These are phyloP conservation scores for Chrysomela aeneicollis DNA, from an alignment of 2,888 invertebrate genomes.

Conservation along the genomic window DNA sequence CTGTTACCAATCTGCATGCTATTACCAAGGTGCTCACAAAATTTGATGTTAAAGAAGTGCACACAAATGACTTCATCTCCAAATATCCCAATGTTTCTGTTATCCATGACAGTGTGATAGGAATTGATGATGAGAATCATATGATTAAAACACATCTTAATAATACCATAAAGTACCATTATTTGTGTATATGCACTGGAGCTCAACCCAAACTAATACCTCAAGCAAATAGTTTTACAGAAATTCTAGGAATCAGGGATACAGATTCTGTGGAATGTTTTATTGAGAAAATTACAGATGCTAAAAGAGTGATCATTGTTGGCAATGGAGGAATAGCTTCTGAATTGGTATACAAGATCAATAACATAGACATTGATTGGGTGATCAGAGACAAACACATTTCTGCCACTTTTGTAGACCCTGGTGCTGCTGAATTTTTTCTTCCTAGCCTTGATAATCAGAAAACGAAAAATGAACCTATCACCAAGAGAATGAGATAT, in stretches of 20 bases:
- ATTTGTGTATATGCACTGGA: constrained; percentile 91
- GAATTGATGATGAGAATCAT: constrained; percentile 67
- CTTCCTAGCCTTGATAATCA: constrained; percentile 63
- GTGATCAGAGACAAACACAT: constrained; percentile 92
- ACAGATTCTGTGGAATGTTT: constrained; percentile 90
- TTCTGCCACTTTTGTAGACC: constrained; percentile 93
- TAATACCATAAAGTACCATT: constrained; percentile 72
- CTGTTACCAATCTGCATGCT: constrained; percentile 84
- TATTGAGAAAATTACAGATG: constrained; percentile 71
- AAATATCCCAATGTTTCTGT: constrained; percentile 73
- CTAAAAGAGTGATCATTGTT: constrained; percentile 81
- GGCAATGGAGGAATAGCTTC: constrained; percentile 99
- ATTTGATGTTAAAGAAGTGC: constrained; percentile 85
- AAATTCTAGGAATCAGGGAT: constrained; percentile 89
- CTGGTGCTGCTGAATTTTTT: constrained; percentile 95
- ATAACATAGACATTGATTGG: constrained; percentile 89
- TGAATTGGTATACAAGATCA: constrained; percentile 90
- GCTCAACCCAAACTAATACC: constrained; percentile 83
- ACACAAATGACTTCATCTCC: constrained; percentile 63
- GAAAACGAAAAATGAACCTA: constrained; percentile 35
- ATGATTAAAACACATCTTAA: constrained; percentile 66
- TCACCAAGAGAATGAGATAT: constrained; percentile 71
- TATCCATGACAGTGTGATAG: constrained; percentile 70
- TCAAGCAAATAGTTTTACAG: constrained; percentile 65
- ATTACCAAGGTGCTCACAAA: constrained; percentile 83